phyloP scores from a whole-genome alignment of 2,113 vertebrate species.

The Eira barbara region DNA sequence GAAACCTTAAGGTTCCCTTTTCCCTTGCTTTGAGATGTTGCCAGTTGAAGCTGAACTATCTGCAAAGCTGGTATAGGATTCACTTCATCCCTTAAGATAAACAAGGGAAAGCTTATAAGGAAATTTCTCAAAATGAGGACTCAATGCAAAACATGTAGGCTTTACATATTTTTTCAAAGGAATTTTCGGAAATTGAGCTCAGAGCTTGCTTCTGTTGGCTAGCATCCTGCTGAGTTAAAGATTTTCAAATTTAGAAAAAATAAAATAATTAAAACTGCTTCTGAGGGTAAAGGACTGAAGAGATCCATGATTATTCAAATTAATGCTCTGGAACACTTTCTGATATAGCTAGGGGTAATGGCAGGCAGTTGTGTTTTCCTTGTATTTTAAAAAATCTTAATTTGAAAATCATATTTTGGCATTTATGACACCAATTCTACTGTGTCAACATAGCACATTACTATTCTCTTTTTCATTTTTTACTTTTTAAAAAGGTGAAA shows the following conservation, averaged over 20 bases:
- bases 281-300: neutral
- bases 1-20: neutral
- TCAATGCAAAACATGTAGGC: neutral
- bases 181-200: neutral
- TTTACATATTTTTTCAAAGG: neutral
- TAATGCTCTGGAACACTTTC: neutral
- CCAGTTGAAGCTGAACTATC: neutral
- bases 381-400: neutral
- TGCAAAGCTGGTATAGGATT: neutral
- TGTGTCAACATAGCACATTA: neutral
- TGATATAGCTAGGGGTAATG: neutral
- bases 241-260: neutral
- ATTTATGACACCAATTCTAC: neutral
- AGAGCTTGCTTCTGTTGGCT: neutral
- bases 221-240: neutral
- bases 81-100: neutral
- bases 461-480: neutral
- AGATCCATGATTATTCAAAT: neutral
- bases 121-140: neutral
- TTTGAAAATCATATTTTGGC: neutral
- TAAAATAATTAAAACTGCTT: constrained; percentile 12
- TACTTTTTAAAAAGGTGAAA: constrained; percentile 5
- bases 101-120: neutral
- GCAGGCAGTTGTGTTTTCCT: neutral
- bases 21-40: neutral